Percentiles rank a stretch among this genome's conserved stretches.
Conservation (phyloP, 2,888 invertebrate genomes). For the Eubasilissa splendida region DNA sequence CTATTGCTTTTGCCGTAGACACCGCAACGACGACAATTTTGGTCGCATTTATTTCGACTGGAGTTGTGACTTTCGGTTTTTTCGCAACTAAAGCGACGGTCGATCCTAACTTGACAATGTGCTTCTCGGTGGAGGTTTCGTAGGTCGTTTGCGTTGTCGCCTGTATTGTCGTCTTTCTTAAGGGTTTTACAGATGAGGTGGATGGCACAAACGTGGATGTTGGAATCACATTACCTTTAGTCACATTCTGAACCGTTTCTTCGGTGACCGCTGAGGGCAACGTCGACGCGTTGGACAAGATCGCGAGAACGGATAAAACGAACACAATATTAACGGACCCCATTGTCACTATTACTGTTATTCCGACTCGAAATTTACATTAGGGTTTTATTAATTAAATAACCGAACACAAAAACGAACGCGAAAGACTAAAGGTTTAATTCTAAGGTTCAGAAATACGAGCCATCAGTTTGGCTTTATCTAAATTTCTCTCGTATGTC, state of each 20-base stretch:
- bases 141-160: slow-evolving; percentile 59
- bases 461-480: slow-evolving; percentile 7
- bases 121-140: slow-evolving; percentile 1
- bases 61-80: slow-evolving; percentile 37
- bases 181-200: slow-evolving; percentile 66
- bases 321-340: slow-evolving; percentile 45
- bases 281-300: slow-evolving; percentile 51
- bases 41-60: background rate
- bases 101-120: slow-evolving; percentile 16
- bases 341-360: slow-evolving; percentile 39
- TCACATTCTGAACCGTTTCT: slow-evolving; percentile 20
- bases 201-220: slow-evolving; percentile 64
- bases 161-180: slow-evolving; percentile 65
- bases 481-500: background rate
- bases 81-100: slow-evolving; percentile 29
- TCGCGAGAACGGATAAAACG: slow-evolving; percentile 44
- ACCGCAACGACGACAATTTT: background rate
- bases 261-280: slow-evolving; percentile 26
- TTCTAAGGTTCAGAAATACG: background rate
- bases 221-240: slow-evolving; percentile 60
- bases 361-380: slow-evolving; percentile 29
- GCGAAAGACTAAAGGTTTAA: background rate
- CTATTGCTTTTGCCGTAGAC: background rate
- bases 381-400: slow-evolving; percentile 6
- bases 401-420: background rate